These are phyloP conservation scores for Andrena dorsata DNA, from an alignment of 2,888 invertebrate species.

Conservation along the genomic window DNA sequence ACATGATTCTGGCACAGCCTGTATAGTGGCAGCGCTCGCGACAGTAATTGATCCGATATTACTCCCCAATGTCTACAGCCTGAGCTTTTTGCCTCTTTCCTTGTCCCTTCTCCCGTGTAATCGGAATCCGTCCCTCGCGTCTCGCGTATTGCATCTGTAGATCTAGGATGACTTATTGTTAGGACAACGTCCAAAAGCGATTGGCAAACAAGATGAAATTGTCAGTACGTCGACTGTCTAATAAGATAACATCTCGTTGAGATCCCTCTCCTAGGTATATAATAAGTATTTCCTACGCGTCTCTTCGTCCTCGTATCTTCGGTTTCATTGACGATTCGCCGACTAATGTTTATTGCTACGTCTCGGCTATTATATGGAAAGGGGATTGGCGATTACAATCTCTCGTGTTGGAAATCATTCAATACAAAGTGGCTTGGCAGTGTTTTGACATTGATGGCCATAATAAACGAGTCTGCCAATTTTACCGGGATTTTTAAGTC, in stretches of 20 bases:
- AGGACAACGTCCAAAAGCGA: slow-evolving; percentile 43
- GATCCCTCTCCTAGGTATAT: slow-evolving; percentile 46
- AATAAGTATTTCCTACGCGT: slow-evolving; percentile 31
- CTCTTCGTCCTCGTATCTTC: slow-evolving; percentile 12
- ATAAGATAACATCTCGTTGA: slow-evolving; percentile 27
- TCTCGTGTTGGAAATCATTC: slow-evolving; percentile 27
- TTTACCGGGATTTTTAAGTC: slow-evolving; percentile 28
- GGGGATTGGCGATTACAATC: slow-evolving; percentile 39
- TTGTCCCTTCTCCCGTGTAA: not conserved
- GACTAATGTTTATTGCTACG: slow-evolving; percentile 47
- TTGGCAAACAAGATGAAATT: slow-evolving; percentile 44
- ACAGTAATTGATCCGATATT: slow-evolving; percentile 42
- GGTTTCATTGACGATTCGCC: slow-evolving; percentile 20
- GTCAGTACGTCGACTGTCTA: slow-evolving; percentile 23
- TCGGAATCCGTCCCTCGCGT: not conserved
- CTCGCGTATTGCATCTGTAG: slow-evolving; percentile 9
- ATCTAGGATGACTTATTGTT: slow-evolving; percentile 31
- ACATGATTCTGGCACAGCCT: not conserved
- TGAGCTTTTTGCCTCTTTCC: not conserved
- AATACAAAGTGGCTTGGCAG: slow-evolving; percentile 63
- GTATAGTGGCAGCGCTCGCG: slow-evolving; percentile 38
- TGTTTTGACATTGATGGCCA: slow-evolving; percentile 62
- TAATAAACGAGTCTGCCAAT: slow-evolving; percentile 42
- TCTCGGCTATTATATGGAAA: slow-evolving; percentile 48
- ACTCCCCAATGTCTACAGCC: slow-evolving; percentile 20